Percentiles rank a stretch among this genome's conserved stretches.
phyloP scores from a whole-genome alignment of 2,888 invertebrate species.

The Andricus curvator region DNA sequence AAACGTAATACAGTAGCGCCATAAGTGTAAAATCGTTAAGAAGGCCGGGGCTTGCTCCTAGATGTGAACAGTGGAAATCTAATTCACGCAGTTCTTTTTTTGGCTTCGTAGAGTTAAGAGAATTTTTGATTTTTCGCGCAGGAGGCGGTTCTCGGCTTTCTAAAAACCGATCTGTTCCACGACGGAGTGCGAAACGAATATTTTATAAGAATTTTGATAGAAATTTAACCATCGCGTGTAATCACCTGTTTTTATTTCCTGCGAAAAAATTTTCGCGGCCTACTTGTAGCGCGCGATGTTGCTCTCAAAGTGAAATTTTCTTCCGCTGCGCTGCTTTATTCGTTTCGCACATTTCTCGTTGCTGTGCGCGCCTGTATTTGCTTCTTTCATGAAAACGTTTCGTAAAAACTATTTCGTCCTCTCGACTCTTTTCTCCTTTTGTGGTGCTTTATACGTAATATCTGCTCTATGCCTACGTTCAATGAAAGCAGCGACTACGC shows the following conservation, averaged over 20 bases:
- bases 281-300: constrained; percentile 27
- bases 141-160: constrained; percentile 40
- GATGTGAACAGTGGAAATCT: constrained; percentile 31
- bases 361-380: constrained; percentile 57
- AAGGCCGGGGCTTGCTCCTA: constrained; percentile 40
- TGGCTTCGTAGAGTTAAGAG: constrained; percentile 23
- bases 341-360: constrained; percentile 65
- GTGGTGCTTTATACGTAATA: constrained; percentile 26
- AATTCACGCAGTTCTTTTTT: constrained; percentile 34
- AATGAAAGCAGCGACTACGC: constrained; percentile 50
- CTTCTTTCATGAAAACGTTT: constrained; percentile 54
- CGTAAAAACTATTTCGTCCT: constrained; percentile 41
- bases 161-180: constrained; percentile 8
- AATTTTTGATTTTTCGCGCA: constrained; percentile 14
- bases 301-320: constrained; percentile 43
- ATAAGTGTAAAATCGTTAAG: constrained; percentile 15
- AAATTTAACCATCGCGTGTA: neutral
- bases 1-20: constrained; percentile 8
- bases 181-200: constrained; percentile 53
- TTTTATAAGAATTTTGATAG: neutral
- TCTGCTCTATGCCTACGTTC: constrained; percentile 38
- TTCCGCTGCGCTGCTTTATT: constrained; percentile 55
- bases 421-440: constrained; percentile 38
- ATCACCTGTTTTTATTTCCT: neutral
- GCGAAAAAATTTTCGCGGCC: neutral